Percentiles rank a stretch among this genome's conserved stretches.
These are phyloP conservation scores for Drosophila pseudotakahashii DNA, from an alignment of 2,888 invertebrate species.

Conservation along the genomic window DNA sequence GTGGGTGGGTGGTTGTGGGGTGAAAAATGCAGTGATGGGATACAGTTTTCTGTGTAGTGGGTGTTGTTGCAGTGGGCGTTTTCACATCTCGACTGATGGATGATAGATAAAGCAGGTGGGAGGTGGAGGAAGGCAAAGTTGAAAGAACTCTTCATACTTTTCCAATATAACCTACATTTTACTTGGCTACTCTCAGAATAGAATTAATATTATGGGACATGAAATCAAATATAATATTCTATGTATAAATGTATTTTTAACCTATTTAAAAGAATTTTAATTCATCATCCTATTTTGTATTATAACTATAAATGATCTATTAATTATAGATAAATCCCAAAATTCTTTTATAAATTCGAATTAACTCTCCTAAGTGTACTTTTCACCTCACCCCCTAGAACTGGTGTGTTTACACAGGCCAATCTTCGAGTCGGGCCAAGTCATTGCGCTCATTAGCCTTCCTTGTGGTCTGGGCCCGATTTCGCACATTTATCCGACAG, in stretches of 20 bases:
- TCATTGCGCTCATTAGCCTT: slow-evolving; percentile 34
- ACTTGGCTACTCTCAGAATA: too few species aligned
- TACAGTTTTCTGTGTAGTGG: neutral
- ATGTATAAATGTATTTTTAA: too few species aligned
- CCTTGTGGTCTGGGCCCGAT: slow-evolving; percentile 29
- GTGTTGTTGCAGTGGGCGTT: slow-evolving; percentile 16
- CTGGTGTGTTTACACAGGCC: slow-evolving; percentile 21
- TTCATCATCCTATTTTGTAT: too few species aligned
- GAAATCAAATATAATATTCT: too few species aligned
- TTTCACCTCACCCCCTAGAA: slow-evolving; percentile 1
- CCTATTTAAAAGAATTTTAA: too few species aligned
- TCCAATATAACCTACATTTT: neutral
- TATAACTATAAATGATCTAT: too few species aligned
- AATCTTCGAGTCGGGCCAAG: slow-evolving; percentile 26
- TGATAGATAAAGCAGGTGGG: slow-evolving; percentile 22
- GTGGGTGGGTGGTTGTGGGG: slow-evolving; percentile 11
- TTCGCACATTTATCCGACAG: slow-evolving; percentile 55
- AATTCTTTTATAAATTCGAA: neutral
- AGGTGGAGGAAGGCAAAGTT: neutral
- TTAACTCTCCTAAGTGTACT: slow-evolving; percentile 1
- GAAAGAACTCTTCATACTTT: neutral
- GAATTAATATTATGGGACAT: too few species aligned
- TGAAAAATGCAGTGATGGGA: neutral
- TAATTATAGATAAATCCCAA: too few species aligned
- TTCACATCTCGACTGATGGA: slow-evolving; percentile 7